phyloP scores from a whole-genome alignment of 2,888 invertebrate species.

The Ashinkailepas kermadecensis region DNA sequence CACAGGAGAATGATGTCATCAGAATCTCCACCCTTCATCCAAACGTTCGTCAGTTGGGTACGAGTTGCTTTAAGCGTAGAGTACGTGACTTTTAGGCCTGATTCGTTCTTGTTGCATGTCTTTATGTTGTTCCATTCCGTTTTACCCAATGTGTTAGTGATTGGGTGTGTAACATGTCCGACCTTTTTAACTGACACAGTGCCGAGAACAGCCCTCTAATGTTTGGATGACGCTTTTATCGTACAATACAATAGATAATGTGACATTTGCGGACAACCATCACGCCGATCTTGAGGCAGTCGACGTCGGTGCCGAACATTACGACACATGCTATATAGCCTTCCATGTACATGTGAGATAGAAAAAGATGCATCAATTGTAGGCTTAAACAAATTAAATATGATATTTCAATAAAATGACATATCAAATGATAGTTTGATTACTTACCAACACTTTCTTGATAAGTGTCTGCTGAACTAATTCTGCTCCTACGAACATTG shows the following conservation, averaged over 20 bases:
- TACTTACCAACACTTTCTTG: background rate
- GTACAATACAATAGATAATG: no score
- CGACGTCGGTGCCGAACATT: no score
- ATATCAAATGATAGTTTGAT: no score
- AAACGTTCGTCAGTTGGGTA: background rate
- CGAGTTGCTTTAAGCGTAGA: background rate
- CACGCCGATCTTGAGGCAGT: no score
- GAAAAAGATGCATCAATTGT: background rate
- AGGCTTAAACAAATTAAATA: background rate
- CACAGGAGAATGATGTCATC: background rate
- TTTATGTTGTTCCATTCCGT: no score
- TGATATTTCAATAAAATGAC: background rate
- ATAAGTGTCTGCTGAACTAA: conserved; percentile 60
- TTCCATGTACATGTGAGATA: background rate
- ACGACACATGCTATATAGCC: no score
- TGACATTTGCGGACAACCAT: no score
- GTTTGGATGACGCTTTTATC: no score
- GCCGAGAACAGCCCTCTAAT: no score
- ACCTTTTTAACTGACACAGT: no score
- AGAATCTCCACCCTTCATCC: background rate
- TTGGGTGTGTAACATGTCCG: no score
- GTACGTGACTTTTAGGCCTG: background rate
- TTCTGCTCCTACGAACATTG: conserved; percentile 70
- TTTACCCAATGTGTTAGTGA: no score
- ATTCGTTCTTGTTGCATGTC: background rate